Evolutionary conservation across 1,140 invertebrate species (phyloP), one percentile per base, ranked within the genome.

Genomic region (Microplitis mediator): DNA sequence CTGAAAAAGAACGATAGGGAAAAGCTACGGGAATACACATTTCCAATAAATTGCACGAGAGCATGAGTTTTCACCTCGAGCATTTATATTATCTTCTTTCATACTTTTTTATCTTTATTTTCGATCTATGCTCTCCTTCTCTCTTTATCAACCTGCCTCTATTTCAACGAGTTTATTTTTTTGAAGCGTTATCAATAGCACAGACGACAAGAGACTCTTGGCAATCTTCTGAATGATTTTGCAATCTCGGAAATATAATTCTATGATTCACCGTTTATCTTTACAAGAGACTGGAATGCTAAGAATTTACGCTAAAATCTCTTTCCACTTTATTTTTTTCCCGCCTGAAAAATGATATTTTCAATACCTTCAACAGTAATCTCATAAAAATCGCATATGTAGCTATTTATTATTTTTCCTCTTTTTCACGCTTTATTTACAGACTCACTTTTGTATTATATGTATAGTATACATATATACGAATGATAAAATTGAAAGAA

Each of bases 171-270:
- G n/a, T 60, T 60, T 35, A 45, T 54, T 61, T 70, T 39, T 50
- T 50, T 13, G 52, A 35, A 14, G 14, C 51, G 60, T 51, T 65
- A 69, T 60, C 65, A 64, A 64, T 72, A 32, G 13, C 61, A 64
- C n/a, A 4, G 35, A 56, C 58, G 70, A 75, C 74, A 66, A 64
- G 23, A 56, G 52, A 34, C 65, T 54, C 13, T 56, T 61, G 34
- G 69, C 74, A 60, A 60, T 72, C 61, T 75, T 58, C 16, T 39
- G 23, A 71, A 51, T 60, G 61, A 71, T 64, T 71, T 52, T 45
- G 50, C 60, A 71, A 71, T 71, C 69, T 71, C 69, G 61, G 16
- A 63, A 52, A 68, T 68, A 56, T n/a, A 64, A 66, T 69, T 69
- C 67, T 50, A 39, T 71, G 60, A 63, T 63, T 63, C 69, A 52